phyloP scores from a whole-genome alignment of 2,888 invertebrate species.

The Chesias legatella region DNA sequence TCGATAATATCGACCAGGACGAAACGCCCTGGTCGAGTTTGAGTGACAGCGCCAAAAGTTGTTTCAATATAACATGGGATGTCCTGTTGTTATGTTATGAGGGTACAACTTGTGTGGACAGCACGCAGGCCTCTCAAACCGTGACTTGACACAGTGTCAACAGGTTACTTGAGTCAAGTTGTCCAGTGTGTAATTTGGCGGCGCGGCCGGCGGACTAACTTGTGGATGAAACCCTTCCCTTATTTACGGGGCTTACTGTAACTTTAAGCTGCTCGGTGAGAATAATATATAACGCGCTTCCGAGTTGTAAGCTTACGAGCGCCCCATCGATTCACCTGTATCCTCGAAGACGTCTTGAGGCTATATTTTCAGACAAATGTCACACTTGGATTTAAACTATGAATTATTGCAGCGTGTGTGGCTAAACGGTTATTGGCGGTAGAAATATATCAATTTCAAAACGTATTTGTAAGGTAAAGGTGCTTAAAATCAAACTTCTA shows the following conservation, averaged over 20 bases:
- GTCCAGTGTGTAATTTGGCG: constrained; percentile 73
- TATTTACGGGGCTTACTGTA: constrained; percentile 65
- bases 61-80: constrained; percentile 36
- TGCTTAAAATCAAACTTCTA: constrained; percentile 10
- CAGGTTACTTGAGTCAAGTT: constrained; percentile 75
- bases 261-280: constrained; percentile 65
- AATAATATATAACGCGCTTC: constrained; percentile 64
- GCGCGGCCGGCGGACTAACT: constrained; percentile 58
- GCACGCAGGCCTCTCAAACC: constrained; percentile 57
- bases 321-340: constrained; percentile 48
- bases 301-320: constrained; percentile 50
- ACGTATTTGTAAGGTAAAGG: constrained; percentile 4
- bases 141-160: constrained; percentile 65
- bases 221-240: constrained; percentile 57
- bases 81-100: constrained; percentile 35
- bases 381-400: constrained; percentile 32
- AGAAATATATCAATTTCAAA: constrained; percentile 16
- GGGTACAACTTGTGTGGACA: constrained; percentile 51
- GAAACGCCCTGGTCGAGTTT: constrained; percentile 11
- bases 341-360: constrained; percentile 38
- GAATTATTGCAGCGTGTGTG: constrained; percentile 27
- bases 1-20: neutral
- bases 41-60: constrained; percentile 32
- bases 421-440: constrained; percentile 15
- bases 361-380: constrained; percentile 40